A percentile compares a stretch with the other conserved stretches of the same genome.
Conservation (phyloP, 1,140 invertebrate genomes). For the Heliconius hewitsoni region DNA sequence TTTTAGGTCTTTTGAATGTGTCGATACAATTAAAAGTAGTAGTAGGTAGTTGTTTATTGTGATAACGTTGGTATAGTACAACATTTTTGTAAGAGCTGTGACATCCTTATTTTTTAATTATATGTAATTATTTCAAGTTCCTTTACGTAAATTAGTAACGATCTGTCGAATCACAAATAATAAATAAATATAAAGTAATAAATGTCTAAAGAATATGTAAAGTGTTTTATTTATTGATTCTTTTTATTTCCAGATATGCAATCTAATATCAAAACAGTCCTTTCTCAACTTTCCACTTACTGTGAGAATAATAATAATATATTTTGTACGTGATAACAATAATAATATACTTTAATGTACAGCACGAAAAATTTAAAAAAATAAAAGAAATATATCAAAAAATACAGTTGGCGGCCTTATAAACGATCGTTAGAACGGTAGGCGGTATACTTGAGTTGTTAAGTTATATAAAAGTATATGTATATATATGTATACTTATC, state of each 20-base stretch:
- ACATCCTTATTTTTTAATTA: conserved; percentile 26
- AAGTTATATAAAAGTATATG: no score
- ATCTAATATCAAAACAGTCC: no score
- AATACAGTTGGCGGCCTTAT: no score
- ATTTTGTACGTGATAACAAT: no score
- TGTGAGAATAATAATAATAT: not conserved
- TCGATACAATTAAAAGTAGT: conserved; percentile 38
- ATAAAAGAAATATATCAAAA: no score
- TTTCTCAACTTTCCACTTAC: no score
- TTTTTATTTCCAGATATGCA: not conserved
- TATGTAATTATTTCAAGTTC: conserved; percentile 45
- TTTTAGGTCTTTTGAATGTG: conserved; percentile 21
- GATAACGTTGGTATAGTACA: conserved; percentile 40
- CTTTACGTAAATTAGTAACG: conserved; percentile 40
- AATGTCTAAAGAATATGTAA: conserved; percentile 30
- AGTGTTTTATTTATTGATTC: not conserved
- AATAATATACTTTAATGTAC: not conserved
- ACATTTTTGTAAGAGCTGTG: conserved; percentile 44
- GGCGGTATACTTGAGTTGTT: no score
- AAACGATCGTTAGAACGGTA: no score
- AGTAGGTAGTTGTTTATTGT: conserved; percentile 40
- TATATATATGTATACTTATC: no score
- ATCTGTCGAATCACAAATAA: conserved; percentile 37
- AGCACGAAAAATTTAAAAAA: no score
- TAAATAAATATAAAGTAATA: conserved; percentile 41